Percentiles rank a stretch among this genome's conserved stretches.
These are phyloP conservation scores for Heliconius nattereri DNA, from an alignment of 1,140 invertebrate species.

Conservation along the genomic window DNA sequence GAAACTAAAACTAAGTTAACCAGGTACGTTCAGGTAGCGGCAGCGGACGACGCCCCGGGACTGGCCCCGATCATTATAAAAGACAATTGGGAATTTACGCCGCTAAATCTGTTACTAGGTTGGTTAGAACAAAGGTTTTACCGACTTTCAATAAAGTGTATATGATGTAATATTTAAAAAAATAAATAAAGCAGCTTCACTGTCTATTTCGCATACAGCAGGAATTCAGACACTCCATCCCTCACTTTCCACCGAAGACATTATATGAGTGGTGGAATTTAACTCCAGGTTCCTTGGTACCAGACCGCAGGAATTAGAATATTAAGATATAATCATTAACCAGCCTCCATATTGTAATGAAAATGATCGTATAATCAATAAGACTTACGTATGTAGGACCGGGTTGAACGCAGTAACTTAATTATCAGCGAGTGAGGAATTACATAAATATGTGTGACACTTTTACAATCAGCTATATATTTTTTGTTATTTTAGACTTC, in stretches of 20 bases:
- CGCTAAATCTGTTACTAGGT: not conserved
- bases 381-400: not conserved
- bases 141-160: not conserved
- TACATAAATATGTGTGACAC: not conserved
- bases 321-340: too few species aligned
- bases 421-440: not conserved
- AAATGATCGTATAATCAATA: slow-evolving; percentile 9
- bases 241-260: too few species aligned
- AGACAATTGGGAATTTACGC: not conserved
- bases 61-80: slow-evolving; percentile 19
- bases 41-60: slow-evolving; percentile 20
- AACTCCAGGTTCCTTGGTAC: too few species aligned
- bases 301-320: too few species aligned
- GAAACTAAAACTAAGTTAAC: slow-evolving; percentile 42
- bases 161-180: too few species aligned
- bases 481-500: too few species aligned
- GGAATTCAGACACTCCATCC: too few species aligned
- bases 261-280: too few species aligned
- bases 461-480: not conserved
- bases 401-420: not conserved
- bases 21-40: slow-evolving; percentile 20
- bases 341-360: not conserved
- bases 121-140: not conserved
- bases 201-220: too few species aligned
- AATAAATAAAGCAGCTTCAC: too few species aligned